Percentiles rank a stretch among this genome's conserved stretches.
Conservation (phyloP, 2,888 invertebrate genomes). For the Onchidella celtica region DNA sequence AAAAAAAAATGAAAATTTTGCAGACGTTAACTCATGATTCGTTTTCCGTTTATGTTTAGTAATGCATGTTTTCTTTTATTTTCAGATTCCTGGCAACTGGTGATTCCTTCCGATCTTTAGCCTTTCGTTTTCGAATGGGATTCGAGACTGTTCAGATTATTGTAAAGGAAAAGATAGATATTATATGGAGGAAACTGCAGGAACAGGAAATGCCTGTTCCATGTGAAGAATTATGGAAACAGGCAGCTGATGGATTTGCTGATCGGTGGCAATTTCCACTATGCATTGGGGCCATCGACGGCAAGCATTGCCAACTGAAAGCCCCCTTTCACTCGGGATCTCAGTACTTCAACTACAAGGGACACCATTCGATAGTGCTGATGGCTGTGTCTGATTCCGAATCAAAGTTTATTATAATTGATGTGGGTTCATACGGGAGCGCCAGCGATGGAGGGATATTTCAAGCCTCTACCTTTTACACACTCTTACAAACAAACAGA, state of each 20-base stretch:
- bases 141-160: conserved; percentile 1
- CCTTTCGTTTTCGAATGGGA: conserved; percentile 12
- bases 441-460: conserved; percentile 14
- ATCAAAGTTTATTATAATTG: conserved; percentile 11
- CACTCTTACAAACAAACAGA: conserved; percentile 9
- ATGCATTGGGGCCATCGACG: conserved; percentile 10
- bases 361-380: conserved; percentile 18
- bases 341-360: conserved; percentile 15
- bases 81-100: conserved; percentile 23
- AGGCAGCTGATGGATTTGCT: background rate
- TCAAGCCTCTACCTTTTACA: conserved; percentile 2
- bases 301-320: background rate
- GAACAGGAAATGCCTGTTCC: conserved; percentile 7
- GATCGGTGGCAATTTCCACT: conserved; percentile 12
- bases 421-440: conserved; percentile 13
- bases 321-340: conserved; percentile 5
- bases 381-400: conserved; percentile 9
- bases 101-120: conserved; percentile 23
- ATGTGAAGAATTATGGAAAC: conserved; percentile 9
- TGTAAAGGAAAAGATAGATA: background rate
- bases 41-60: background rate
- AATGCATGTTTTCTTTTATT: background rate
- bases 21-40: background rate
- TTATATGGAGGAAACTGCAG: conserved; percentile 13
- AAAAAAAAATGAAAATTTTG: background rate